These are phyloP conservation scores for Mesorhabditis spiculigera DNA, from an alignment of 2,888 invertebrate species.

Conservation along the genomic window DNA sequence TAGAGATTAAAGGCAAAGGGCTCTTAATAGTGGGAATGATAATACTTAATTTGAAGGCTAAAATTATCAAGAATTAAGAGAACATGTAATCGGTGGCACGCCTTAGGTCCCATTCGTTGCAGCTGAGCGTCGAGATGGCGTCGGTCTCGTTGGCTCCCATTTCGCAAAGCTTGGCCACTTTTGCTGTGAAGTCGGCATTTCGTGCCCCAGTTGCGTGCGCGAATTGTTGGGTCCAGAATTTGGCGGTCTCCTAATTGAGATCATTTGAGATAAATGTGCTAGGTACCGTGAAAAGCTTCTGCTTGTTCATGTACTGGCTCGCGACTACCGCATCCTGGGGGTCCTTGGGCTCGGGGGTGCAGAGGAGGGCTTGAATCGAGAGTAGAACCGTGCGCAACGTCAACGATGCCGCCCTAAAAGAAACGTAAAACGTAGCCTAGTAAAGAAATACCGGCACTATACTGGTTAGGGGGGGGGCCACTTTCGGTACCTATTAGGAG, in stretches of 20 bases:
- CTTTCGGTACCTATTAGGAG: no score
- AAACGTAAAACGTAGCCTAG: not conserved
- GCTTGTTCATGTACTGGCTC: slow-evolving; percentile 86
- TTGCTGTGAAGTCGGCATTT: slow-evolving; percentile 75
- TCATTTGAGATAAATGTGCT: no score
- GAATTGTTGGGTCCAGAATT: slow-evolving; percentile 91
- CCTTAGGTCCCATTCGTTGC: slow-evolving; percentile 46
- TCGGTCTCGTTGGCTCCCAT: slow-evolving; percentile 83
- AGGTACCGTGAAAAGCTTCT: slow-evolving; percentile 72
- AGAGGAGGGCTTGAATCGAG: slow-evolving; percentile 86
- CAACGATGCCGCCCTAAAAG: slow-evolving; percentile 87
- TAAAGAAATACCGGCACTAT: slow-evolving; percentile 59
- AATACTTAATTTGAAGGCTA: no score
- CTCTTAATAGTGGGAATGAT: no score
- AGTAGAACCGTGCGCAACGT: slow-evolving; percentile 90
- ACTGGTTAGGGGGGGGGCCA: no score
- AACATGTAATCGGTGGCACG: slow-evolving; percentile 49
- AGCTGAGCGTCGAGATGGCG: slow-evolving; percentile 42
- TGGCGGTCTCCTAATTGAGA: slow-evolving; percentile 72
- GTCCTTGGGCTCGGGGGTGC: slow-evolving; percentile 65
- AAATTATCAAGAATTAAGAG: slow-evolving; percentile 21
- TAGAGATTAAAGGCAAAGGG: no score
- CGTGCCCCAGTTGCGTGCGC: slow-evolving; percentile 78
- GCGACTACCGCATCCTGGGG: slow-evolving; percentile 85
- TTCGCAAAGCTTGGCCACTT: slow-evolving; percentile 81